Evolutionary conservation across 2,113 vertebrate genomes (phyloP).

Genomic region (Oophaga pumilio): DNA sequence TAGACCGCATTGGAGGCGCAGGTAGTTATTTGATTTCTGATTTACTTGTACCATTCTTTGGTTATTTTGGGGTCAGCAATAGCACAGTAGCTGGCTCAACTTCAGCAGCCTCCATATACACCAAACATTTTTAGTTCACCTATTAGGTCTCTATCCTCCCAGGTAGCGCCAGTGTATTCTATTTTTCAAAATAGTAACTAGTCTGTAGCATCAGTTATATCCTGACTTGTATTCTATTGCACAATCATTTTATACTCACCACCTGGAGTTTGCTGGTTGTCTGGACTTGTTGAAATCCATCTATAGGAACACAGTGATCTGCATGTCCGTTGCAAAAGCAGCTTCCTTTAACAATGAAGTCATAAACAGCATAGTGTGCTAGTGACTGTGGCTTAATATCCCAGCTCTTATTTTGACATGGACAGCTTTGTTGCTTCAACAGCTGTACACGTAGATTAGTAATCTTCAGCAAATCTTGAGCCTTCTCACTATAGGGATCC

Average conservation of each 20-base stretch:
- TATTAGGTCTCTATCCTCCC: too few relatives aligned
- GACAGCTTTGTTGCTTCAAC: conserved; percentile 83
- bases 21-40: too few relatives aligned
- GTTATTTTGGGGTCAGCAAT: too few relatives aligned
- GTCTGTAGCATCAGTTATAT: neutral
- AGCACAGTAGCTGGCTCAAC: too few relatives aligned
- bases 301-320: conserved; percentile 82
- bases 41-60: too few relatives aligned
- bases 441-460: conserved; percentile 89
- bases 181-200: neutral
- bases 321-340: conserved; percentile 95
- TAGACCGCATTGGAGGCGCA: too few relatives aligned
- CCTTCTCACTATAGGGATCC: conserved; percentile 84
- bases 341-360: conserved; percentile 95
- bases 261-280: conserved; percentile 75
- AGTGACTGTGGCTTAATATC: conserved; percentile 60
- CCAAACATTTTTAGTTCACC: too few relatives aligned
- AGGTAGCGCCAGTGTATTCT: too few relatives aligned
- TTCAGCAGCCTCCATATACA: too few relatives aligned
- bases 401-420: conserved; percentile 72
- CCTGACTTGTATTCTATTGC: neutral
- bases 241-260: conserved; percentile 73
- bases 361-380: conserved; percentile 87
- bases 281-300: conserved; percentile 76
- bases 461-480: conserved; percentile 85